These are phyloP conservation scores for Chloroceryle inda DNA, from an alignment of 2,797 vertebrate species.

Conservation along the genomic window DNA sequence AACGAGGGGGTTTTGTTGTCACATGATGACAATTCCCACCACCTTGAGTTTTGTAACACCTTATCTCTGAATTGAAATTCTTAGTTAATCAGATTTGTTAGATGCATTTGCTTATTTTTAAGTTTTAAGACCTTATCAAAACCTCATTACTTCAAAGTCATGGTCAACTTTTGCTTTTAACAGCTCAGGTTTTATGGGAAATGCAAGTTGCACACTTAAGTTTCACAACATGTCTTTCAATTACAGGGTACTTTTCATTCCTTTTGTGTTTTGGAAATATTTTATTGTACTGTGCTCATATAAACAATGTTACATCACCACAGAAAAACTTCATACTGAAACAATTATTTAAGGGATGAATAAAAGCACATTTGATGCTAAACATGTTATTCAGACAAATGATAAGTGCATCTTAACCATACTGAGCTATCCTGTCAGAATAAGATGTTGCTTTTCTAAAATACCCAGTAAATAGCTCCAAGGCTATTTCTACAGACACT, in stretches of 20 bases:
- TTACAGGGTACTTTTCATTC: not conserved
- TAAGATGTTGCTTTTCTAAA: not conserved
- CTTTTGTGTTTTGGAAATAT: not conserved
- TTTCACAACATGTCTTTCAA: not conserved
- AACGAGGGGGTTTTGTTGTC: not conserved
- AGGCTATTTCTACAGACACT: not conserved
- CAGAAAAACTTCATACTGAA: not conserved
- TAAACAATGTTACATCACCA: not conserved
- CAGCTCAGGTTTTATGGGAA: not conserved
- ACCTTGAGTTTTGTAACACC: not conserved
- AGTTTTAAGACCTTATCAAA: not conserved
- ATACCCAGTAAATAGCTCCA: not conserved
- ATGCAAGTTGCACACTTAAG: fast-evolving
- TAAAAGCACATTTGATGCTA: not conserved
- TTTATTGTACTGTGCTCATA: not conserved
- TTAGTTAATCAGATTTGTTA: not conserved
- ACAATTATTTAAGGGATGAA: not conserved
- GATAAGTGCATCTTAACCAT: not conserved
- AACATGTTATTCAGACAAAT: not conserved
- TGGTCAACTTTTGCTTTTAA: not conserved
- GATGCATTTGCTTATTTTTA: not conserved
- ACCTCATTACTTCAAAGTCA: not conserved
- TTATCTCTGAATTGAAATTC: not conserved
- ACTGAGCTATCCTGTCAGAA: not conserved
- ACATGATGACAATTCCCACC: not conserved